These are phyloP conservation scores for Ceratoteleas bidentatus DNA, from an alignment of 1,140 invertebrate species.

Conservation along the genomic window DNA sequence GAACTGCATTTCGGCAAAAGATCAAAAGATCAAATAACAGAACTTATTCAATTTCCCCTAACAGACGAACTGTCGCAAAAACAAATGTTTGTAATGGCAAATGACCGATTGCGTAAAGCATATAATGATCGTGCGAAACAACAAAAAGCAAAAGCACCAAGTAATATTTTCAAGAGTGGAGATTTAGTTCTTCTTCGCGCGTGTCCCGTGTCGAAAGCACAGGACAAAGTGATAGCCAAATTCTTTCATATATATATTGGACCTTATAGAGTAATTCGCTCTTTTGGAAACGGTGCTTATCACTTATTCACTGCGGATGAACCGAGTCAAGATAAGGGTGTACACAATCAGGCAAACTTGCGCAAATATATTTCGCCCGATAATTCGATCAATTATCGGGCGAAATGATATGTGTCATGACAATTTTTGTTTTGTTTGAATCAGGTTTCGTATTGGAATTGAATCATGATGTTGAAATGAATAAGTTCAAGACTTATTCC, in stretches of 20 bases:
- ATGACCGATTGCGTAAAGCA: conserved; percentile 4
- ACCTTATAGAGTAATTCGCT: background rate
- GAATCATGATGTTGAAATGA: no score
- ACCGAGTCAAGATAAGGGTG: background rate
- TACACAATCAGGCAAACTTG: conserved; percentile 8
- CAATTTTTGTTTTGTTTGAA: no score
- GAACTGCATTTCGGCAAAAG: conserved; percentile 30
- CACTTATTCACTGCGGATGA: conserved; percentile 1
- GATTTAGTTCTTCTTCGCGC: conserved; percentile 3
- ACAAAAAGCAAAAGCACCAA: background rate
- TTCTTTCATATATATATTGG: conserved; percentile 17
- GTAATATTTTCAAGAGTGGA: background rate
- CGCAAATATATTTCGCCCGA: background rate
- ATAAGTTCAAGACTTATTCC: no score
- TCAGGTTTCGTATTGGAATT: no score
- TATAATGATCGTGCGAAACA: background rate
- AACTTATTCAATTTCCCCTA: no score
- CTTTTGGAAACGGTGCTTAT: conserved; percentile 6
- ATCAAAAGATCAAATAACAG: conserved; percentile 10
- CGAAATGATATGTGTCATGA: no score
- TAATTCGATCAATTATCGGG: no score
- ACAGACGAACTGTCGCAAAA: no score
- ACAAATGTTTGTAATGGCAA: conserved; percentile 1
- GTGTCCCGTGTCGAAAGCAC: background rate
- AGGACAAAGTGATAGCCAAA: conserved; percentile 4